Percentiles rank a stretch among this genome's conserved stretches.
These are phyloP conservation scores for Buteo buteo DNA, from an alignment of 2,113 vertebrate species.

Conservation along the genomic window DNA sequence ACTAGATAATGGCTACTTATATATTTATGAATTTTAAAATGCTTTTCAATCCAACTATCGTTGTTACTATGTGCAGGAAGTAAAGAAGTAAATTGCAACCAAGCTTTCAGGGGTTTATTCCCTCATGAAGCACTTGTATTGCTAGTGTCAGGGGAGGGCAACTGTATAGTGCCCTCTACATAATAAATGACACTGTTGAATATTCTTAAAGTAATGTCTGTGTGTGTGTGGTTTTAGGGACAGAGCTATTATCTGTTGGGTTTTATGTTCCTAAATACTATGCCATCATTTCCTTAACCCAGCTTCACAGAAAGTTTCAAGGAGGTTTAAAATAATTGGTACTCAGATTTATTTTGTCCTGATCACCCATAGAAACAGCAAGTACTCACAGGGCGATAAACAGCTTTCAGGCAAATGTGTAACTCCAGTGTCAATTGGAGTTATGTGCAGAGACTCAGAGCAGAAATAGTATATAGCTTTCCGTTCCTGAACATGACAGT, in stretches of 20 bases:
- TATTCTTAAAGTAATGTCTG: background rate
- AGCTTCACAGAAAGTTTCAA: background rate
- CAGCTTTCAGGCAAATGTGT: slow-evolving; percentile 2
- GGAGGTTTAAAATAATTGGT: background rate
- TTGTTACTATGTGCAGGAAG: slow-evolving; percentile 51
- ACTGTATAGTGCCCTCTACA: slow-evolving; percentile 21
- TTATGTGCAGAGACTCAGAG: slow-evolving; percentile 23
- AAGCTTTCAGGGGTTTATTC: slow-evolving; percentile 60
- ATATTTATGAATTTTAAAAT: slow-evolving; percentile 67
- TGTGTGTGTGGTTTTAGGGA: background rate
- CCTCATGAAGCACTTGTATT: slow-evolving; percentile 32
- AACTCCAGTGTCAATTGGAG: background rate
- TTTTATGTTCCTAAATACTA: background rate
- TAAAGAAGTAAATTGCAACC: slow-evolving; percentile 63
- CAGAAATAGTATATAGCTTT: slow-evolving; percentile 38
- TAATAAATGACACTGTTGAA: slow-evolving; percentile 45
- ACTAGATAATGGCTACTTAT: slow-evolving; percentile 62
- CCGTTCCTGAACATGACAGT: slow-evolving; percentile 42
- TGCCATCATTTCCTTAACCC: background rate
- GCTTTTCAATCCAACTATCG: slow-evolving; percentile 54
- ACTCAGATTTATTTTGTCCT: background rate
- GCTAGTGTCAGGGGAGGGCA: slow-evolving; percentile 1
- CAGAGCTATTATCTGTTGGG: background rate
- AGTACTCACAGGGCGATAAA: background rate
- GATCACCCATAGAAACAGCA: background rate